These are phyloP conservation scores for Phalacrocorax pelagicus DNA, from an alignment of 2,113 vertebrate species.

Conservation along the genomic window DNA sequence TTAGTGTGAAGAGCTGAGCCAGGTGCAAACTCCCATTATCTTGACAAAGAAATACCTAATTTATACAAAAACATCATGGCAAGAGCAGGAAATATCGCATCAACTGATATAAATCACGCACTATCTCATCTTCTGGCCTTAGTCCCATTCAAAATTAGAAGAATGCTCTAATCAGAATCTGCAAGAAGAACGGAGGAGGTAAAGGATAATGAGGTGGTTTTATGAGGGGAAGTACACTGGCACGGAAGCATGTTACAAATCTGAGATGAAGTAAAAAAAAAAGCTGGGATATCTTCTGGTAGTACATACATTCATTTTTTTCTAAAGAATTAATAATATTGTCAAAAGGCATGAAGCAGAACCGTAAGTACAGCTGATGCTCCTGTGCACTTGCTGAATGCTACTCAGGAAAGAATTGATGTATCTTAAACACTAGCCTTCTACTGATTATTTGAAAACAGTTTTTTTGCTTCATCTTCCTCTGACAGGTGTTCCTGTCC, in stretches of 20 bases:
- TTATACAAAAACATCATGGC: neutral
- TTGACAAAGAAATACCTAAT: neutral
- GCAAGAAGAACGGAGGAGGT: neutral
- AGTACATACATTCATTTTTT: neutral
- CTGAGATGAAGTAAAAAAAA: neutral
- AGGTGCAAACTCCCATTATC: neutral
- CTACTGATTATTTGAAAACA: neutral
- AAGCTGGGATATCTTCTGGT: neutral
- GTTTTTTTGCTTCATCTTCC: neutral
- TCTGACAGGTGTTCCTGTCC: neutral
- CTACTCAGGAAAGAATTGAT: neutral
- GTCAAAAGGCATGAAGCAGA: neutral
- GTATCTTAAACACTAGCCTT: neutral
- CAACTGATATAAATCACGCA: neutral
- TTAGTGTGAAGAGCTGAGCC: neutral
- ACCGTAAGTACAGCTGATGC: neutral
- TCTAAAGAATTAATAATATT: neutral
- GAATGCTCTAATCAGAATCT: neutral
- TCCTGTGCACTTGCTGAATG: neutral
- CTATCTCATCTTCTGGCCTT: neutral
- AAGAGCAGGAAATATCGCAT: neutral
- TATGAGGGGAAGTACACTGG: neutral
- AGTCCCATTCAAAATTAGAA: slow-evolving; percentile 17
- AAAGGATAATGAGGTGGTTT: neutral
- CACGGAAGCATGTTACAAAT: neutral